Evolutionary conservation across 2,797 vertebrate genomes (phyloP).

Genomic region (Merluccius polli): DNA sequence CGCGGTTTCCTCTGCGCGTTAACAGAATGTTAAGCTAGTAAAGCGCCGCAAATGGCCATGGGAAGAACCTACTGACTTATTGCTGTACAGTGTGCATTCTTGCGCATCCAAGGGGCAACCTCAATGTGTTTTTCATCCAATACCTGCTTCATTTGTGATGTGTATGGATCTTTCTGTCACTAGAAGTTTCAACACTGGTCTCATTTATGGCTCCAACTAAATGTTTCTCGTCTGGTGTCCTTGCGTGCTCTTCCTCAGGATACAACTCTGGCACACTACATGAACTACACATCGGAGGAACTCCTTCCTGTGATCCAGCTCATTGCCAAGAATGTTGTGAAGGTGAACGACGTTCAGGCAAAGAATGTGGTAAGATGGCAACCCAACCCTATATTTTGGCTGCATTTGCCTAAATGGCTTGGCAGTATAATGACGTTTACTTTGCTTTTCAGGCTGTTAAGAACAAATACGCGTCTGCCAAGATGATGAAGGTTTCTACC

Average conservation of each 20-base stretch:
- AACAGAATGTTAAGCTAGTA: not conserved
- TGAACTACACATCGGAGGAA: constrained; percentile 69
- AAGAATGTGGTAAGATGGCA: constrained; percentile 73
- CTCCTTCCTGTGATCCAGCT: constrained; percentile 79
- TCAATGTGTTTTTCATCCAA: too few relatives aligned
- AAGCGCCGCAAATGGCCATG: too few relatives aligned
- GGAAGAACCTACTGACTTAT: too few relatives aligned
- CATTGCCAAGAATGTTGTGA: constrained; percentile 83
- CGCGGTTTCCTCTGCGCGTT: not conserved
- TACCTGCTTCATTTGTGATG: too few relatives aligned
- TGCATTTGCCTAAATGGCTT: not conserved
- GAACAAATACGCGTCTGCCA: constrained; percentile 78
- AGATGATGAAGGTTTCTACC: constrained; percentile 71
- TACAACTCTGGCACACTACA: constrained; percentile 73
- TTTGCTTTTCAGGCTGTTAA: constrained; percentile 71
- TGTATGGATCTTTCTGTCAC: too few relatives aligned
- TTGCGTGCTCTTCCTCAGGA: constrained; percentile 62
- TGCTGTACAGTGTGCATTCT: too few relatives aligned
- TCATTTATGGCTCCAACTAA: not conserved
- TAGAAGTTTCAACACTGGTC: not conserved
- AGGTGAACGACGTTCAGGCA: constrained; percentile 69
- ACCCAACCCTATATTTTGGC: not conserved
- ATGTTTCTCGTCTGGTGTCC: too few relatives aligned
- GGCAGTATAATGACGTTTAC: not conserved
- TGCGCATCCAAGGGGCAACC: too few relatives aligned